These are phyloP conservation scores for Temnothorax rugatulus DNA, from an alignment of 2,888 invertebrate genomes.

Conservation along the genomic window DNA sequence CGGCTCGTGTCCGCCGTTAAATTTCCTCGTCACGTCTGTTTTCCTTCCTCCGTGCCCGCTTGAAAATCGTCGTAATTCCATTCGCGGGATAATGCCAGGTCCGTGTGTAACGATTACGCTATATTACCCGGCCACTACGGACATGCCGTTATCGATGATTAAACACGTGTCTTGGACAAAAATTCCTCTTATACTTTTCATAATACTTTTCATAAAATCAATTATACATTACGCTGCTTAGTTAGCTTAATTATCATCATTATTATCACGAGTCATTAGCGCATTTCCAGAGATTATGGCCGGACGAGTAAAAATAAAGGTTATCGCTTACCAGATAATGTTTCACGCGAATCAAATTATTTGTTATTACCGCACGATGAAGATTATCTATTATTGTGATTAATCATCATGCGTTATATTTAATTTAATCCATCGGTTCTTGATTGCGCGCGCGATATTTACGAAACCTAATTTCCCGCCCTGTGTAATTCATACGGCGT, in stretches of 20 bases:
- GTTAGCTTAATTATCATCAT: neutral
- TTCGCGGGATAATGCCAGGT: slow-evolving; percentile 36
- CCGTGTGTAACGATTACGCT: slow-evolving; percentile 26
- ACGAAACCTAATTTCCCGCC: slow-evolving; percentile 26
- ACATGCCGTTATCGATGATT: slow-evolving; percentile 17
- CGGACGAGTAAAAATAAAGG: neutral
- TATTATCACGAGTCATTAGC: neutral
- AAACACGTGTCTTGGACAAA: neutral
- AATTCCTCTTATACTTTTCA: no score
- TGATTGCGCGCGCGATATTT: slow-evolving; percentile 37
- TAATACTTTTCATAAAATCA: neutral
- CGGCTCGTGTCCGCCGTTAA: slow-evolving; percentile 38
- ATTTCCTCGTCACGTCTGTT: slow-evolving; percentile 56
- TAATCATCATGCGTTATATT: slow-evolving; percentile 25
- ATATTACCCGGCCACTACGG: neutral
- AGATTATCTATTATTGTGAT: slow-evolving; percentile 31
- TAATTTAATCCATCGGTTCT: slow-evolving; percentile 44
- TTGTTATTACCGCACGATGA: neutral
- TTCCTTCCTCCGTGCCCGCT: slow-evolving; percentile 38
- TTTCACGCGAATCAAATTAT: slow-evolving; percentile 25
- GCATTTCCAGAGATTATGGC: neutral
- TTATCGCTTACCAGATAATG: neutral
- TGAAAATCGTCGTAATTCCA: slow-evolving; percentile 48
- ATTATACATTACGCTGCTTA: neutral
- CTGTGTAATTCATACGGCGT: slow-evolving; percentile 33